Percentiles rank a stretch among this genome's conserved stretches.
Evolutionary conservation across 2,113 vertebrate species (phyloP).

Genomic region (Percopsis transmontana): DNA sequence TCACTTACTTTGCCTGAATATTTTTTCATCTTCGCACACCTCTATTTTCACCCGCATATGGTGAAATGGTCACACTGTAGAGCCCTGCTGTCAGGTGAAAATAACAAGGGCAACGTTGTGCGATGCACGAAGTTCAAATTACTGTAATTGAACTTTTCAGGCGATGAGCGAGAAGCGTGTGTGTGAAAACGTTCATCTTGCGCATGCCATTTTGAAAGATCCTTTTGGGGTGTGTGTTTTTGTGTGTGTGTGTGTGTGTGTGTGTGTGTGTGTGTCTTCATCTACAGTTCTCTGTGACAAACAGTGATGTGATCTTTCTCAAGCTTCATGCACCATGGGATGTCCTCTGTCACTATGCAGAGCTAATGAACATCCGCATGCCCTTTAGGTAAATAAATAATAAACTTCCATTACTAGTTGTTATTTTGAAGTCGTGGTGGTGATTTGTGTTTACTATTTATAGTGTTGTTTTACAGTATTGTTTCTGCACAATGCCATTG

Average conservation of each 20-base stretch:
- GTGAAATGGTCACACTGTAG: no score
- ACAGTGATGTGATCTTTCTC: conserved; percentile 93
- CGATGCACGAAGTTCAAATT: no score
- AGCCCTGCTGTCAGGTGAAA: no score
- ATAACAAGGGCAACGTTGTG: no score
- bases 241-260: conserved; percentile 1
- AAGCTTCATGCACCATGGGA: conserved; percentile 95
- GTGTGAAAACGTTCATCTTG: no score
- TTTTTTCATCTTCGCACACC: no score
- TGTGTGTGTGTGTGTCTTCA: conserved; percentile 41
- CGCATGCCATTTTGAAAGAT: no score
- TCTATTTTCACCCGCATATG: no score
- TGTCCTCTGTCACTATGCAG: conserved; percentile 92
- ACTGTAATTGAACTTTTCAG: no score
- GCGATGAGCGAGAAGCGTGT: no score
- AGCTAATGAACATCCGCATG: conserved; percentile 97
- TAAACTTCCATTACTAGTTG: conserved; percentile 14
- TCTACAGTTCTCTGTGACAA: conserved; percentile 87
- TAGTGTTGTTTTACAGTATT: neutral
- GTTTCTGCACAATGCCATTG: neutral
- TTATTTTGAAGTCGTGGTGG: neutral
- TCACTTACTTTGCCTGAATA: no score
- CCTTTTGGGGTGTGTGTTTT: no score
- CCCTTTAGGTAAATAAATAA: conserved; percentile 90
- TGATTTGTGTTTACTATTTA: neutral